Evolutionary conservation across 2,888 invertebrate genomes (phyloP), one percentile per base, ranked within the genome.

Genomic region (Parapristionchus giblindavisi): DNA sequence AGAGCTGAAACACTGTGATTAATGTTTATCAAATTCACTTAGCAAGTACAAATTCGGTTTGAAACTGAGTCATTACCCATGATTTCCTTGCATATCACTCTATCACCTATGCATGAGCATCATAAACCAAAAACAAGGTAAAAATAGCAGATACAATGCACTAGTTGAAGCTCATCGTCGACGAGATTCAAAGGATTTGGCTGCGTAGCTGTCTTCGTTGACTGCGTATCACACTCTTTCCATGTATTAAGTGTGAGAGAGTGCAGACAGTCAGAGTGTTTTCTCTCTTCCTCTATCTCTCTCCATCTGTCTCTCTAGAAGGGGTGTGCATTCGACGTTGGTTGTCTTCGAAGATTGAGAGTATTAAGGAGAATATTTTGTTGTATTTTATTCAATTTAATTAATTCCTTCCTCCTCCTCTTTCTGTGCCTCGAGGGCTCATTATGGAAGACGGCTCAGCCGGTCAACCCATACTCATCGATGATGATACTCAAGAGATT

Each of bases 311-410:
- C 61, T 61, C 61, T 61, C n/a, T n/a, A n/a, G n/a, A n/a, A n/a
- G n/a, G n/a, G n/a, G n/a, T n/a, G n/a, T n/a, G n/a, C n/a, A n/a
- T n/a, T n/a, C n/a, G n/a, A n/a, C n/a, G n/a, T n/a, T n/a, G n/a
- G n/a, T n/a, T n/a, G n/a, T n/a, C 32, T 61, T 17, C 27, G 29
- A 43, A 43, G 17, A n/a, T n/a, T n/a, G 63, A 65, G 63, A 29
- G n/a, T n/a, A n/a, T n/a, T n/a, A n/a, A n/a, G n/a, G n/a, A n/a
- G 63, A 65, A 43, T 29, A 43, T 65, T 40, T 65, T 65, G 63
- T 65, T 43, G 63, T 65, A 43, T 40, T 65, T 27, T 40, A 38
- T 21, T n/a, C 6, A n/a, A 34, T 24, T 2, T 36, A n/a, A 27
- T 43, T 65, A 27, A 21, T 43, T 32, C 43, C 21, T 3, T 43